Conservation (phyloP, 2,113 vertebrate genomes). For the Sinosuthora webbiana region DNA sequence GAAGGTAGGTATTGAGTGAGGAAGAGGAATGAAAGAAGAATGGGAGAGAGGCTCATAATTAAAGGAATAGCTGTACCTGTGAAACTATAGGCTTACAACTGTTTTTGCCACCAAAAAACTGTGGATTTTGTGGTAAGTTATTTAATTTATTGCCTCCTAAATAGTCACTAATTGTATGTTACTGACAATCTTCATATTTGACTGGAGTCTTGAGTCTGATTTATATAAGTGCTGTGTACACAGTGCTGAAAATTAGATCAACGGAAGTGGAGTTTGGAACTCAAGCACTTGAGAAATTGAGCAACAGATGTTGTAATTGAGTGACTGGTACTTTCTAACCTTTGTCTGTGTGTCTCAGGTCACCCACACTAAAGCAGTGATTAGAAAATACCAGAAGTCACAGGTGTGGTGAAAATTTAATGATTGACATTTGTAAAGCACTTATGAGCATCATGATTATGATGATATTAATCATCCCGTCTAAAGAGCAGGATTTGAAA, state of each 20-base stretch:
- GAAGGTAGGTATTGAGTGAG: not conserved
- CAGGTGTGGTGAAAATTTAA: not conserved
- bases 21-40: not conserved
- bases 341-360: not conserved
- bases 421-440: not conserved
- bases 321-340: not conserved
- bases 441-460: not conserved
- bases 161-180: not conserved
- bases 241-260: not conserved
- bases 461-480: not conserved
- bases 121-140: not conserved
- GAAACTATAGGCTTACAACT: not conserved
- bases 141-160: slow-evolving; percentile 24
- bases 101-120: not conserved
- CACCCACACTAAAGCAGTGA: not conserved
- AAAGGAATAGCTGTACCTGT: not conserved
- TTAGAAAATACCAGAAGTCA: slow-evolving; percentile 8
- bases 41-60: not conserved
- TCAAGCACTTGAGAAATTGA: not conserved
- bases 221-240: not conserved
- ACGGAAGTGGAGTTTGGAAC: not conserved
- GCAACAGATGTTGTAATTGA: not conserved
- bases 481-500: not conserved
- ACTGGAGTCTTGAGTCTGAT: not conserved
- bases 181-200: not conserved